Conservation (phyloP, 2,113 vertebrate genomes). For the Tamias sibiricus region DNA sequence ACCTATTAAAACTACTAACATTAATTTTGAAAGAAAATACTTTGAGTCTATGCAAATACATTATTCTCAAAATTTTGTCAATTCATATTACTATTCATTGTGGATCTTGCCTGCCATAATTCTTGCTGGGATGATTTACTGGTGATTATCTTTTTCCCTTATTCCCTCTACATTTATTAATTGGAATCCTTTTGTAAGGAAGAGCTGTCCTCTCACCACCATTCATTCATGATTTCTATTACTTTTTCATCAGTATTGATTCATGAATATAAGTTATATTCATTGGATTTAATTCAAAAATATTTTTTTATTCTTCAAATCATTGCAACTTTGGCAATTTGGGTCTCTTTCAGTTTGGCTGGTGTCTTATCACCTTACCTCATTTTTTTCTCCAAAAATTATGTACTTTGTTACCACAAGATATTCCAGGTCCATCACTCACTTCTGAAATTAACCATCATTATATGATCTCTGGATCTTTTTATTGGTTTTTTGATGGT, state of each 20-base stretch:
- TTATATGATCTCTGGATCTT: neutral
- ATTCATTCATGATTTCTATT: neutral
- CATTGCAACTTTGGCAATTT: neutral
- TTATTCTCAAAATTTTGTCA: neutral
- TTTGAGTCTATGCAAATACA: neutral
- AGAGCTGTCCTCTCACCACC: neutral
- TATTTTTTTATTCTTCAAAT: neutral
- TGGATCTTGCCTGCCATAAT: neutral
- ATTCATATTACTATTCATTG: neutral
- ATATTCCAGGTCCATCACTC: neutral
- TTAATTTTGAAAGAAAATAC: neutral
- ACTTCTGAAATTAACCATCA: neutral
- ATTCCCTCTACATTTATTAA: neutral
- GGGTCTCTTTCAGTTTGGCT: neutral
- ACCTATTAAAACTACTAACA: neutral
- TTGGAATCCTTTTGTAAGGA: neutral
- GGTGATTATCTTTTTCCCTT: neutral
- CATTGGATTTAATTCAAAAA: neutral
- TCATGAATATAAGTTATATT: neutral
- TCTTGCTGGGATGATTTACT: neutral
- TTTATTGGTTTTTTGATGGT: neutral
- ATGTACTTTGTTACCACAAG: neutral
- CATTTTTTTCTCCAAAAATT: neutral
- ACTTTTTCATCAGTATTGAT: neutral
- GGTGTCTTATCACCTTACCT: neutral